phyloP scores from a whole-genome alignment of 1,140 invertebrate species.

The Dendrolimus punctatus region DNA sequence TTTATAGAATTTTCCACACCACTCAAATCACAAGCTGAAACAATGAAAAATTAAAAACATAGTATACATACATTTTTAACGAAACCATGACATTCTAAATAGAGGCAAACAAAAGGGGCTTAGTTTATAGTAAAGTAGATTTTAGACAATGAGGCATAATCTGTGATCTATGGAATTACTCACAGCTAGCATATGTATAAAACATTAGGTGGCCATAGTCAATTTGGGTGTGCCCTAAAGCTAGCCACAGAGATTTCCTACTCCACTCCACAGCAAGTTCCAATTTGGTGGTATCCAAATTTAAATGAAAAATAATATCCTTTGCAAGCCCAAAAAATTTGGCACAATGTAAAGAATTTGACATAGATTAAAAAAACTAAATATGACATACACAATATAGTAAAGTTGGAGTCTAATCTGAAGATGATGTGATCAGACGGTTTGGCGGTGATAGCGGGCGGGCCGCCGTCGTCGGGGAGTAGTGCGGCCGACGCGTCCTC shows the following conservation, averaged over 20 bases:
- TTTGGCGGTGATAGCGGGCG: slow-evolving; percentile 78
- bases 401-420: slow-evolving; percentile 88
- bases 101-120: not conserved
- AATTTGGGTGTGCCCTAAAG: too few species aligned
- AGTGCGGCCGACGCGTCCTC: slow-evolving; percentile 83
- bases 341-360: too few species aligned
- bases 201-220: too few species aligned
- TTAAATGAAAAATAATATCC: too few species aligned
- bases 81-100: not conserved
- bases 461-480: slow-evolving; percentile 71
- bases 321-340: too few species aligned
- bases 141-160: not conserved
- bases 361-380: not conserved
- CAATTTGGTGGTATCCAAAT: too few species aligned
- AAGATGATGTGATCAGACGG: slow-evolving; percentile 94
- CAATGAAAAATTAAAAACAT: slow-evolving; percentile 13
- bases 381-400: slow-evolving; percentile 75
- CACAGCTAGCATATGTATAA: too few species aligned
- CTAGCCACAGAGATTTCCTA: too few species aligned
- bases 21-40: slow-evolving; percentile 66
- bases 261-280: too few species aligned
- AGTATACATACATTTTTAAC: too few species aligned
- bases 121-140: not conserved
- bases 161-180: slow-evolving; percentile 11
- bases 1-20: slow-evolving; percentile 52